These are phyloP conservation scores for Aphelinus atriplicis DNA, from an alignment of 1,140 invertebrate genomes.

Conservation along the genomic window DNA sequence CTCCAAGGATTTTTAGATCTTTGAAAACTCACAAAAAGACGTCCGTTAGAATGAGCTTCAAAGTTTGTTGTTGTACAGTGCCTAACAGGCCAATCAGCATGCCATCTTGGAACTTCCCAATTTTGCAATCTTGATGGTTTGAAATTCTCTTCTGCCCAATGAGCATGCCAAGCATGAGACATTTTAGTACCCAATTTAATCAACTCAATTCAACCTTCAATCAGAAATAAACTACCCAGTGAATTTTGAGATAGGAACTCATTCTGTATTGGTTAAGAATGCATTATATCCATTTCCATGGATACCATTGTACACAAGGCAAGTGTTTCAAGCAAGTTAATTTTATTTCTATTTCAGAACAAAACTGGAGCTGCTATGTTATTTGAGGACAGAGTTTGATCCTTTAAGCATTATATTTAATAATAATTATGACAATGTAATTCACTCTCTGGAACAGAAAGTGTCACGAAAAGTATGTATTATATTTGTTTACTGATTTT, in stretches of 20 bases:
- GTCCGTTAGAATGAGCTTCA: conserved; percentile 48
- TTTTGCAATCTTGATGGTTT: conserved; percentile 49
- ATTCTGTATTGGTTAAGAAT: conserved; percentile 12
- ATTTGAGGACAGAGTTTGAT: conserved; percentile 77
- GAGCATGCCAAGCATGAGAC: conserved; percentile 55
- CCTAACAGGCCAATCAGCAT: conserved; percentile 47
- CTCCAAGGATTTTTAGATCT: conserved; percentile 40
- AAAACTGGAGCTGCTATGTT: conserved; percentile 72
- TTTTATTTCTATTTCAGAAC: conserved; percentile 59
- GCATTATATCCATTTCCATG: conserved; percentile 34
- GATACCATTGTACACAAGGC: conserved; percentile 23
- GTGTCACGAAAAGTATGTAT: conserved; percentile 72
- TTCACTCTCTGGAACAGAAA: conserved; percentile 81
- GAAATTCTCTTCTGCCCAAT: conserved; percentile 51
- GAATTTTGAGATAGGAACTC: too few species aligned
- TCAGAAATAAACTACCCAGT: too few species aligned
- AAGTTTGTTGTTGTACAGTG: conserved; percentile 51
- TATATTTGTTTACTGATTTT: conserved; percentile 6
- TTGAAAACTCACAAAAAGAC: conserved; percentile 41
- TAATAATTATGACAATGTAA: conserved; percentile 72
- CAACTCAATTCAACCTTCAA: too few species aligned
- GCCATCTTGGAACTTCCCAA: conserved; percentile 55
- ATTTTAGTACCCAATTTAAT: conserved; percentile 36
- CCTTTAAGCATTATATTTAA: conserved; percentile 76
- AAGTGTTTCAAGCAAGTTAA: conserved; percentile 1